Evolutionary conservation across 2,888 invertebrate genomes (phyloP), one percentile per base, ranked within the genome.

Genomic region (Oscheius sp.): DNA sequence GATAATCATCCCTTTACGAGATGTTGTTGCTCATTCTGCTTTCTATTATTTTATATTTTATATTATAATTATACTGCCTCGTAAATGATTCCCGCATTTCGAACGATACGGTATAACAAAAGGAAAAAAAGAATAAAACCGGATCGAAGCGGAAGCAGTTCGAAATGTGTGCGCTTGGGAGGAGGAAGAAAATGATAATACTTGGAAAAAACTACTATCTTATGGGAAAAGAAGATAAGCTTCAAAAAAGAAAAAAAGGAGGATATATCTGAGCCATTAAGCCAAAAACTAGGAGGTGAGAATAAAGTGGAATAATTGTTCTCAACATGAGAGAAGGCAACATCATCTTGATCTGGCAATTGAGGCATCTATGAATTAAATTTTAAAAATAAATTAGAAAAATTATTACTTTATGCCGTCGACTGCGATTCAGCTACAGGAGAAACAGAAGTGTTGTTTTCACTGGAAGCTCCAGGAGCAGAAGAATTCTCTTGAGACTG

Each of bases 61-160:
- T n/a, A n/a, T n/a, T n/a, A n/a, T n/a, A n/a, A n/a, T n/a, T n/a
- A n/a, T n/a, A n/a, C 55, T 55, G 55, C 25, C 55, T 55, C 25
- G 55, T 55, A 61, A 18, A 25, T 35, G 29, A 52, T 66, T 27
- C 66, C 66, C 66, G 66, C 66, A 52, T 52, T 66, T 52, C 45
- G 43, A 61, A 43, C 61, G 13, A 13, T 29, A 66, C 66, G 66
- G 35, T 18, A 61, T 18, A 61, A 61, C 61, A 61, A 21, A 49
- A n/a, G n/a, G n/a, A n/a, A n/a, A 66, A 18, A 45, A 35, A 35
- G 35, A 35, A 35, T 35, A 66, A 49, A 12, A 66, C 66, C 49
- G 52, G 52, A 52, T 41, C 43, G 64, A 64, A 29, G 41, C 18
- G 61, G 41, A 46, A 21, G 64, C 35, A 29, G 35, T 59, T 35